These are phyloP conservation scores for Idaea straminata DNA, from an alignment of 2,888 invertebrate genomes.

Conservation along the genomic window DNA sequence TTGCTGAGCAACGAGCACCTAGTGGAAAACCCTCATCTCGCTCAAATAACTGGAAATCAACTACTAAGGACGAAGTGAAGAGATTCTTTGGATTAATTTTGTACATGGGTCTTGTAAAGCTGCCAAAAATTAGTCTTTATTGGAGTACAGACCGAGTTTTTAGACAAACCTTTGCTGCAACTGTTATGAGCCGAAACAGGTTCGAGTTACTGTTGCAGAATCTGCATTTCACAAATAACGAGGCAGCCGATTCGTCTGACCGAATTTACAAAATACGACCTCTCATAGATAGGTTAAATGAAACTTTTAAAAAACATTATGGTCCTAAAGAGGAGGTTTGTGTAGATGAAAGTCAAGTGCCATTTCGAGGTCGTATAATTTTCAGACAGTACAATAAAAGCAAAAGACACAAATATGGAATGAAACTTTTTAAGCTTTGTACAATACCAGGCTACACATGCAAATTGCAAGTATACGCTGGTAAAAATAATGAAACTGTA, in stretches of 20 bases:
- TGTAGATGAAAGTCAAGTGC: constrained; percentile 35
- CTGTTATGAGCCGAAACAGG: constrained; percentile 27
- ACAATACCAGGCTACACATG: constrained; percentile 37
- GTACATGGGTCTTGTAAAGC: constrained; percentile 31
- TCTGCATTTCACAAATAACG: constrained; percentile 37
- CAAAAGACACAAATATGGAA: constrained; percentile 33
- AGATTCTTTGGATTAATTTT: constrained; percentile 28
- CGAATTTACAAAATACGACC: constrained; percentile 35
- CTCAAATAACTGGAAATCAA: constrained; percentile 25
- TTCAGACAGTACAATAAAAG: constrained; percentile 38
- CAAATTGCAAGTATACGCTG: constrained; percentile 35
- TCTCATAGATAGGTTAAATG: constrained; percentile 31
- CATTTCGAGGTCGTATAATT: constrained; percentile 33
- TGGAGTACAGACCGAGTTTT: constrained; percentile 28
- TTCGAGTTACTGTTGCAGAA: constrained; percentile 23
- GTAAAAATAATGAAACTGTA: constrained; percentile 35
- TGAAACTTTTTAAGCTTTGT: constrained; percentile 41
- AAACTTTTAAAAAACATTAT: constrained; percentile 33
- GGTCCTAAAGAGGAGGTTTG: constrained; percentile 35
- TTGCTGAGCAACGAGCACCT: constrained; percentile 16
- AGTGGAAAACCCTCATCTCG: constrained; percentile 21
- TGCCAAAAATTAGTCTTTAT: constrained; percentile 25
- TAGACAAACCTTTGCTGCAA: constrained; percentile 22
- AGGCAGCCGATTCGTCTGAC: constrained; percentile 29
- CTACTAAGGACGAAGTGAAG: constrained; percentile 22